Conservation (phyloP, 2,113 vertebrate genomes). For the Myrmophylax atrothorax region DNA sequence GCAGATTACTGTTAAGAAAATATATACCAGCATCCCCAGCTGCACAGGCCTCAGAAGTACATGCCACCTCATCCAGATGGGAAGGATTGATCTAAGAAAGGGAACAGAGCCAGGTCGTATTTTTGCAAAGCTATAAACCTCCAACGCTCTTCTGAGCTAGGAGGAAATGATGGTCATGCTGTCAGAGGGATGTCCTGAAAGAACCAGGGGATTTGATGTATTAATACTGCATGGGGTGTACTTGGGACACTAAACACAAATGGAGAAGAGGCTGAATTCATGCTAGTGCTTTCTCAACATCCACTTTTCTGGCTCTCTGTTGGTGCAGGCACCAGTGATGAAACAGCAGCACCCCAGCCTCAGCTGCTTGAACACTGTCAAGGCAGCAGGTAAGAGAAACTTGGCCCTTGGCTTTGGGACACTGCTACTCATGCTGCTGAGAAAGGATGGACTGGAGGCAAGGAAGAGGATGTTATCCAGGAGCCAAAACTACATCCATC, state of each 20-base stretch:
- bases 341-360: not conserved
- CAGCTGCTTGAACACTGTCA: not conserved
- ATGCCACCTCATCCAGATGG: not conserved
- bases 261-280: not conserved
- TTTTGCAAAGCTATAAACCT: not conserved
- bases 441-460: not conserved
- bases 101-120: not conserved
- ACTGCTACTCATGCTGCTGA: not conserved
- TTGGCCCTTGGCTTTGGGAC: not conserved
- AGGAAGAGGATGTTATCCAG: not conserved
- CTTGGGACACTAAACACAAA: not conserved
- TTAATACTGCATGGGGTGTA: not conserved
- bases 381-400: not conserved
- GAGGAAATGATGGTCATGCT: not conserved
- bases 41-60: rapidly evolving
- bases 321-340: too few relatives aligned
- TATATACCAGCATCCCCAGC: not conserved
- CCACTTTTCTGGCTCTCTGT: not conserved
- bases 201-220: not conserved
- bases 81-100: not conserved
- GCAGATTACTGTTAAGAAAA: not conserved
- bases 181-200: not conserved
- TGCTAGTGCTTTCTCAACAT: rapidly evolving
- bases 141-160: not conserved
- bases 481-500: not conserved